Evolutionary conservation across 2,113 vertebrate species (phyloP), one percentile per base, ranked within the genome.

Genomic region (Chinchilla lanigera): DNA sequence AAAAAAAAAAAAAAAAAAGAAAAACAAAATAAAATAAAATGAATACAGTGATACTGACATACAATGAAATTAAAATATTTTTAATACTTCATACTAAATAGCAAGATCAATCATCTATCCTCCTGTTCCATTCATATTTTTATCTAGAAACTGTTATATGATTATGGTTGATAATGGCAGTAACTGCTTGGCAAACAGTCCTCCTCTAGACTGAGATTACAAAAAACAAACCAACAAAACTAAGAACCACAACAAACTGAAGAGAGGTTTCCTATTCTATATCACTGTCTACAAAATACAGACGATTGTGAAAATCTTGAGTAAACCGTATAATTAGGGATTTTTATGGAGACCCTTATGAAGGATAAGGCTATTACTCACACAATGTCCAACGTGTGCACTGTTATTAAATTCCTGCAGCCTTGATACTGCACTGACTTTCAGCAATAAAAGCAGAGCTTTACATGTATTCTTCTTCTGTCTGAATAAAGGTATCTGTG

Each of bases 31-130:
- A n/a, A n/a, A n/a, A n/a, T n/a, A n/a, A n/a, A 33, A n/a, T 69
- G 5, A 35, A 28, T 20, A 60, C 12, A 90, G 28, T 56, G 41
- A 58, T 7, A 77, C 16, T 16, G 65, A 50, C 38, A 86, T 73
- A 83, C 35, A 90, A 63, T 65, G 30, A 89, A 80, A 73, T 90
- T n/a, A 86, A 50, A 94, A 84, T 69, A 91, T 54, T 92, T 5
- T 81, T 1, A 88, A 24, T 58, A 38, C 20, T 78, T 80, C 22
- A 24, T 19, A 30, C 4, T 35, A 80, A 47, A 47, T 47, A 44
- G 41, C 41, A 16, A 44, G 11, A 35, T 22, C 41, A 60, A 12
- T 84, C 83, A 58, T 33, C 61, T 84, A 38, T 24, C 78, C 77
- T 2, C 73, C 0, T 52, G 47, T 13, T 41, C 65, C 69, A n/a